Percentiles rank a stretch among this genome's conserved stretches.
These are phyloP conservation scores for Dissostichus mawsoni DNA, from an alignment of 2,113 vertebrate species.

Conservation along the genomic window DNA sequence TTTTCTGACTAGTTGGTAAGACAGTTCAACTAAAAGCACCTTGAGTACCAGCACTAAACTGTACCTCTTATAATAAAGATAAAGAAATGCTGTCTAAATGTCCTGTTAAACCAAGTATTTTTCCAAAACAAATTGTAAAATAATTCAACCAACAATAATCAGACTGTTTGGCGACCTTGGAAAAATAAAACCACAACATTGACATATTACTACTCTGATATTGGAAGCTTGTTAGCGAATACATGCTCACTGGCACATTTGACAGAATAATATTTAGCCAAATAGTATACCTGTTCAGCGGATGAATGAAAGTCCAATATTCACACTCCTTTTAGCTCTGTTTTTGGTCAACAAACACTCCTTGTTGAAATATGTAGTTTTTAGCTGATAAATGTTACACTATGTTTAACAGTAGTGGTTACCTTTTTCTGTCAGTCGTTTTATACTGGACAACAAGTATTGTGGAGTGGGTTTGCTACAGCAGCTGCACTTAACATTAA, in stretches of 20 bases:
- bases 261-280: no score
- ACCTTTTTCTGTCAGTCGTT: not conserved
- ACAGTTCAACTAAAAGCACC: not conserved
- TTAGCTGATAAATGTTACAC: no score
- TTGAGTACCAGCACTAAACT: not conserved
- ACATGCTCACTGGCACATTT: no score
- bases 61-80: not conserved
- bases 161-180: not conserved
- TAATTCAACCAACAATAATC: not conserved
- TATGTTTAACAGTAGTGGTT: not conserved
- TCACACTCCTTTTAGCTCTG: no score
- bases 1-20: not conserved
- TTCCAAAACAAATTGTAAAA: not conserved
- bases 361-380: no score
- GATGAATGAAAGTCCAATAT: no score
- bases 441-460: not conserved
- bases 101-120: not conserved
- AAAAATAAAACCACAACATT: not conserved
- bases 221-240: not conserved
- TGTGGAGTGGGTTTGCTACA: not conserved
- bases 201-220: not conserved
- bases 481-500: not conserved
- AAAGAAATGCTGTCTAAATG: not conserved
- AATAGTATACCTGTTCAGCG: no score
- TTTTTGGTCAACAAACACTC: no score